Evolutionary conservation across 2,888 invertebrate species (phyloP), one percentile per base, ranked within the genome.

Genomic region (Hemicrepidius hirtus): DNA sequence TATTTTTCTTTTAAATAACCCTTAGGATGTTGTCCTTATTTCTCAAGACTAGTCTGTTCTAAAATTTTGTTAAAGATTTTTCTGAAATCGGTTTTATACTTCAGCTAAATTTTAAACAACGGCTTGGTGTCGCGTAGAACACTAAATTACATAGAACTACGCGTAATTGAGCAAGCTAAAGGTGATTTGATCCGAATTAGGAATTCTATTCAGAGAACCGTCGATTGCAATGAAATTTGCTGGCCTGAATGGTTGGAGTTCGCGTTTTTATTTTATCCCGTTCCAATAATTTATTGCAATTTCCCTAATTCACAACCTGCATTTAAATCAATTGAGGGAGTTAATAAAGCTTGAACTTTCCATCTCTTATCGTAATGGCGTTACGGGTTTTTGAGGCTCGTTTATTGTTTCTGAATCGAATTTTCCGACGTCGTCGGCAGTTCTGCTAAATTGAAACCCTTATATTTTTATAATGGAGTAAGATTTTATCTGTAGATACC

Each of bases 141-240:
- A 53, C 65, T 57, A 70, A 70, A 70, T 28, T 37, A 63, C 28
- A 32, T 53, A 53, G 53, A 57, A 70, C 55, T 50, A 24, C 57
- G 41, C 53, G 70, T 63, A 70, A 70, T 70, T 70, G 63, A 37
- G 64, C 46, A 37, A 65, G 60, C 62, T 50, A 50, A 53, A 65
- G 64, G 64, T 70, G 57, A 57, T 70, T 70, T 64, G 53, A 40
- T 62, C 62, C 59, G 37, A 28, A 50, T 55, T 44, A 50, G 55
- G 40, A 37, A 49, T 55, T 66, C 44, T 55, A 50, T 55, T 50
- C 40, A 37, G 46, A 55, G 32, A 28, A 24, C 7, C 53, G 28
- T 10, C 53, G 28, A 53, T 53, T 53, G 53, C 53, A 53, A 53
- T 53, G 53, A 53, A 53, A 53, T 53, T 53, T 53, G 53, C 53